Evolutionary conservation across 2,888 invertebrate genomes (phyloP).

Genomic region (Gymnosoma rotundatum): DNA sequence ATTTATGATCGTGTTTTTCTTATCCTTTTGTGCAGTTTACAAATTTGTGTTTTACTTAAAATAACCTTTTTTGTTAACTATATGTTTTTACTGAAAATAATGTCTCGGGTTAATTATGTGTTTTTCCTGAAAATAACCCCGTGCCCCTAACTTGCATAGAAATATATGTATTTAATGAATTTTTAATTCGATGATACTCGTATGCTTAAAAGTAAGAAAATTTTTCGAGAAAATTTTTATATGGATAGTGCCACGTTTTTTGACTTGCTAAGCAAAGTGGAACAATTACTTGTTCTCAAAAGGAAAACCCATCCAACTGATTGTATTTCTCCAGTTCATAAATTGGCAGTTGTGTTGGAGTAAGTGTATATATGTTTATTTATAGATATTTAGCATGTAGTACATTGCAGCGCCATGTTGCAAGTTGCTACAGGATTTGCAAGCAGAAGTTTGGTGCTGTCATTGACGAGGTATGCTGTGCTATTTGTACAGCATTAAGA

Average conservation of each 20-base stretch:
- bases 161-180: background rate
- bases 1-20: no score
- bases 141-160: no score
- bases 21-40: no score
- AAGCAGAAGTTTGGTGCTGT: slow-evolving; percentile 15
- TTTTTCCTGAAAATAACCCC: no score
- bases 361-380: background rate
- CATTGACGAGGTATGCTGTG: slow-evolving; percentile 23
- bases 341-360: slow-evolving; percentile 2
- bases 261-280: slow-evolving; percentile 4
- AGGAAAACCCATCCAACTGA: slow-evolving; percentile 19
- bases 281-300: background rate
- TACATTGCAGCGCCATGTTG: background rate
- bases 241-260: no score
- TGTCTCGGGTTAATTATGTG: no score
- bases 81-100: no score
- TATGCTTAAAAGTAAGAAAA: background rate
- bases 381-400: slow-evolving; percentile 4
- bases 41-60: no score
- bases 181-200: slow-evolving; percentile 7
- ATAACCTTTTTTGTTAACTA: no score
- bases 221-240: slow-evolving; percentile 17
- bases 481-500: slow-evolving; percentile 17
- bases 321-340: slow-evolving; percentile 5
- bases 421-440: background rate